phyloP scores from a whole-genome alignment of 2,113 vertebrate genomes.

The Irena cyanogastra region DNA sequence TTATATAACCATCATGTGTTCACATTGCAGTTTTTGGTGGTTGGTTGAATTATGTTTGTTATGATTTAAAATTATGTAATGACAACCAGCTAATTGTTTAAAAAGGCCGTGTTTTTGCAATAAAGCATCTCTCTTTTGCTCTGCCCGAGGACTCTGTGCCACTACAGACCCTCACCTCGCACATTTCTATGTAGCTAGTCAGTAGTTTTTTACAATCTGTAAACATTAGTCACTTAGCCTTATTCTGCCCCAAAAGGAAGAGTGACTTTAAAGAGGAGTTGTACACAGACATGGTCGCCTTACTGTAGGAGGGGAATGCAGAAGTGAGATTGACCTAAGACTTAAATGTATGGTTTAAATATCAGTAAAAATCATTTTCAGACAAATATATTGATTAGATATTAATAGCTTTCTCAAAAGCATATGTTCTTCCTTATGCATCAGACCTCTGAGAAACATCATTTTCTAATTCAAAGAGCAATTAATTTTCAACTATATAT shows the following conservation, averaged over 20 bases:
- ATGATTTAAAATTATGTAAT: background rate
- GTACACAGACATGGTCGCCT: background rate
- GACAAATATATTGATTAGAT: background rate
- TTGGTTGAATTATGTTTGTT: background rate
- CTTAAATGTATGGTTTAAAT: background rate
- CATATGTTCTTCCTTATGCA: background rate
- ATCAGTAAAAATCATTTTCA: background rate
- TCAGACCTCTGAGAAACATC: background rate
- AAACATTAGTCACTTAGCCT: background rate
- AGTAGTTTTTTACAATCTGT: background rate
- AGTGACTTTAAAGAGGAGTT: background rate
- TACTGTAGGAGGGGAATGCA: background rate
- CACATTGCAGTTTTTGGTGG: rapidly evolving
- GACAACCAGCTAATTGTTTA: background rate
- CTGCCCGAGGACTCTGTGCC: background rate
- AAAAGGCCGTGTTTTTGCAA: background rate
- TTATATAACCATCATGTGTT: no score
- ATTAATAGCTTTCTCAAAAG: background rate
- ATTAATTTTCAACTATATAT: background rate
- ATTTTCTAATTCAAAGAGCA: background rate
- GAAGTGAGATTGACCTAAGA: background rate
- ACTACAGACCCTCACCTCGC: background rate
- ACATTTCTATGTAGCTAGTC: background rate
- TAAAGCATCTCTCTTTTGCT: rapidly evolving
- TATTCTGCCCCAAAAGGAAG: background rate